Evolutionary conservation across 2,113 vertebrate species (phyloP), one percentile per base, ranked within the genome.

Genomic region (Equus quagga): DNA sequence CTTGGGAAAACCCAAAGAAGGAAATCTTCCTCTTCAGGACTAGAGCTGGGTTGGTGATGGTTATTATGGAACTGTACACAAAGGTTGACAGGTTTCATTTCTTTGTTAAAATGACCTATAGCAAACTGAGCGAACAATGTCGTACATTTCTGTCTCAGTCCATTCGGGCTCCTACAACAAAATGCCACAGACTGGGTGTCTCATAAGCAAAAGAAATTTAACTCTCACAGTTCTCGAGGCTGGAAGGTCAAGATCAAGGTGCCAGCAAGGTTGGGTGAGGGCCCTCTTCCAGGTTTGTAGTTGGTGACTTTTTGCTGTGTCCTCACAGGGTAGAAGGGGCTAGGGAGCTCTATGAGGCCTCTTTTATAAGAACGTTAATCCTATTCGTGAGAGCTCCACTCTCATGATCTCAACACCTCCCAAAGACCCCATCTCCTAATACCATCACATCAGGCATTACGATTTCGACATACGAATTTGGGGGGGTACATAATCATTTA

Each of bases 1-100:
- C 80, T 84, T 80, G 56, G n/a, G 64, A 41, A 96, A 97, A 91
- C 44, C 26, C 21, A 92, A 69, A 72, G 73, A 41, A 88, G 62
- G 28, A 86, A 91, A 51, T 85, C 58, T 92, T 86, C 64, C 60
- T 90, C 49, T 80, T 87, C 10, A 44, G 23, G 49, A 81, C 41
- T 18, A 51, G 94, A 84, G 13, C 15, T 31, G 2, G 26, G 69
- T 24, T 76, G 56, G 28, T 60, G 49, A 60, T 67, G 18, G 26
- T 28, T 54, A 31, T 12, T 6, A 17, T 6, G n/a, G 33, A 75
- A 44, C 44, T 24, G 10, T 14, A 26, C 5, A 19, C 8, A 9
- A 44, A 14, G 8, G 6, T 31, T 2, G 18, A 33, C 28, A 24
- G 31, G 23, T 23, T 79, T 91, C 19, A 31, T 49, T 73, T 49